These are phyloP conservation scores for Zoanthus solanderi DNA, from an alignment of 92 coral and sea anemone genomes.

Conservation along the genomic window DNA sequence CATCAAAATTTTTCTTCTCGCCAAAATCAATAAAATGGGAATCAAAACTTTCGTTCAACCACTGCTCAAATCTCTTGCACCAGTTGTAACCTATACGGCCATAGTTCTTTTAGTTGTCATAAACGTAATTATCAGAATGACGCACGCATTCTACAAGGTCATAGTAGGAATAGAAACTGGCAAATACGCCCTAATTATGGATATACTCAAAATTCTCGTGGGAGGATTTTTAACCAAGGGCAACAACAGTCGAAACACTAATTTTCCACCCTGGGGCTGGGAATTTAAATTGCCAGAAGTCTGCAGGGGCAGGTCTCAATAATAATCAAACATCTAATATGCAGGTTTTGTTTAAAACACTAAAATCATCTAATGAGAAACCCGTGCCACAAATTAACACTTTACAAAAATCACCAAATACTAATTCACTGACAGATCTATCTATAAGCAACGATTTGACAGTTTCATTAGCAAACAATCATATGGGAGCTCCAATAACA, in stretches of 20 bases:
- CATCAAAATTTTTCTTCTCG: not conserved
- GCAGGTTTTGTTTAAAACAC: not conserved
- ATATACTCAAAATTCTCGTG: not conserved
- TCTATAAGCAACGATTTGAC: not conserved
- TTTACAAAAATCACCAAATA: not conserved
- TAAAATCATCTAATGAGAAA: not conserved
- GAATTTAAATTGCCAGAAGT: not conserved
- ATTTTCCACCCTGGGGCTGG: conserved; percentile 12
- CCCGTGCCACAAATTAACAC: conserved; percentile 10
- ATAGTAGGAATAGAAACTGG: not conserved
- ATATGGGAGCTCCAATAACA: too few relatives aligned
- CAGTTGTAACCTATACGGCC: not conserved
- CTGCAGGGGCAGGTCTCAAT: not conserved
- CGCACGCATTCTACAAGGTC: not conserved
- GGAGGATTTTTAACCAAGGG: not conserved
- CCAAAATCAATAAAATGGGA: not conserved
- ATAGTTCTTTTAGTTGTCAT: not conserved
- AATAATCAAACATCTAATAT: not conserved
- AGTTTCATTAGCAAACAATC: not conserved
- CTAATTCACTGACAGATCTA: not conserved
- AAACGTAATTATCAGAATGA: not conserved
- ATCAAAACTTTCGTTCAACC: not conserved
- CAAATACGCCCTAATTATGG: not conserved
- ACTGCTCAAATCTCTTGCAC: not conserved
- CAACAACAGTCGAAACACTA: not conserved